These are phyloP conservation scores for Etia nguti DNA, from an alignment of 2,113 vertebrate species.

Conservation along the genomic window DNA sequence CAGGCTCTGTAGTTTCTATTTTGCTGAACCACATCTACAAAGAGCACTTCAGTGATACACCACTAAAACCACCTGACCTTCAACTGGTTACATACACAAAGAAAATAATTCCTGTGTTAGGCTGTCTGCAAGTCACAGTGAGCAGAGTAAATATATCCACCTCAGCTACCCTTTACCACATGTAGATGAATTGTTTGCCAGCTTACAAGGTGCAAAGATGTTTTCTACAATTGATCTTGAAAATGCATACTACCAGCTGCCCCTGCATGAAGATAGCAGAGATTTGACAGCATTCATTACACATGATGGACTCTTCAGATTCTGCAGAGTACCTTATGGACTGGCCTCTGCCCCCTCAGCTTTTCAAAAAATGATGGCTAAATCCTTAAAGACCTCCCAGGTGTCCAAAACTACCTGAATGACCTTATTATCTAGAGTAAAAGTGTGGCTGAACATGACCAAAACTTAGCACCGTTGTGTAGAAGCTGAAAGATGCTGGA, in stretches of 20 bases:
- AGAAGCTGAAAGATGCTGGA: too few species aligned
- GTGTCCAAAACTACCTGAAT: background rate
- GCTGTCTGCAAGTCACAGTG: background rate
- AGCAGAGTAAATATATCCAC: too few species aligned
- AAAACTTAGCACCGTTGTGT: too few species aligned
- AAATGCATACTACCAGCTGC: too few species aligned
- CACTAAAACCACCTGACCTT: background rate
- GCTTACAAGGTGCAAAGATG: too few species aligned
- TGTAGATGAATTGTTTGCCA: too few species aligned
- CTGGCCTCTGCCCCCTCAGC: background rate
- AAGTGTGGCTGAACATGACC: background rate
- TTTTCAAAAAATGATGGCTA: background rate
- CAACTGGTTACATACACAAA: fast-evolving
- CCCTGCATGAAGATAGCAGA: too few species aligned
- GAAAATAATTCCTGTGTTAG: background rate
- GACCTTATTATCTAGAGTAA: background rate
- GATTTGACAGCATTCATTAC: background rate
- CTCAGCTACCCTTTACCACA: too few species aligned
- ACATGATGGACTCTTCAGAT: background rate
- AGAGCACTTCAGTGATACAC: too few species aligned
- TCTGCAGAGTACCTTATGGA: background rate
- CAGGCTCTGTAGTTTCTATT: too few species aligned
- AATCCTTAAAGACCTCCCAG: background rate
- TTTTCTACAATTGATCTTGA: too few species aligned
- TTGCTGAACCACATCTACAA: fast-evolving